Base-by-base conservation (phyloP, 2,797 vertebrate genomes). In the Silurus aristotelis region DNA sequence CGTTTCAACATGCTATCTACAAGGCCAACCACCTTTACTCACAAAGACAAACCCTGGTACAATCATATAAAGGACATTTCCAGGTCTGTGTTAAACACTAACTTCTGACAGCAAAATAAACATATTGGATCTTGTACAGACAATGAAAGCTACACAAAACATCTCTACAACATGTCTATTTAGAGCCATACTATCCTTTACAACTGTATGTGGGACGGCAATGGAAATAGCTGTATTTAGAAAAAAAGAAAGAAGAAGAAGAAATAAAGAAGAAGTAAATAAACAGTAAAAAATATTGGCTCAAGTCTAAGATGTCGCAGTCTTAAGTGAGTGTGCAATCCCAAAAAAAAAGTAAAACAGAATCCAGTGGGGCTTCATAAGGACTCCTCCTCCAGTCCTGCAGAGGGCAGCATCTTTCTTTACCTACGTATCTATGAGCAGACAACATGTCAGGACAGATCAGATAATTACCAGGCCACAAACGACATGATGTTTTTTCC, bases 391-490 rank as follows among this genome's bases (percentile, higher is more conserved):
- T 90, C 89, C 76, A 77, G 75, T 88, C 82, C 85, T 80, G 84
- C 64, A 83, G 76, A n/a, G 48, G 87, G 64, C 83, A 81, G 72
- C 70, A 73, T 58, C 84, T 86, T 82, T 90, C 84, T 86, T 82
- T 90, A 91, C 83, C 93, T 94, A 88, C 87, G 93, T 87, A 95
- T 95, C 94, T 95, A 94, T 87, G 91, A 90, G 94, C 89, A 95
- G 89, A 93, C 88, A 88, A 95, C 83, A 92, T 71, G 80, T 84
- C 6, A 78, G 31, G 86, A 92, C 91, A 94, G 31, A 79, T 86
- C 63, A 72, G 80, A 72, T 73, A 27, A 72, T 13, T 80, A 60
- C 52, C 70, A 13, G 22, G n/a, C 73, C 75, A 56, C 5, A 9
- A 31, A 70, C 58, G 43, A 22, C 58, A 48, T 46, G 64, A 56